Evolutionary conservation across 2,888 invertebrate species (phyloP).

Genomic region (Philonicus albiceps): DNA sequence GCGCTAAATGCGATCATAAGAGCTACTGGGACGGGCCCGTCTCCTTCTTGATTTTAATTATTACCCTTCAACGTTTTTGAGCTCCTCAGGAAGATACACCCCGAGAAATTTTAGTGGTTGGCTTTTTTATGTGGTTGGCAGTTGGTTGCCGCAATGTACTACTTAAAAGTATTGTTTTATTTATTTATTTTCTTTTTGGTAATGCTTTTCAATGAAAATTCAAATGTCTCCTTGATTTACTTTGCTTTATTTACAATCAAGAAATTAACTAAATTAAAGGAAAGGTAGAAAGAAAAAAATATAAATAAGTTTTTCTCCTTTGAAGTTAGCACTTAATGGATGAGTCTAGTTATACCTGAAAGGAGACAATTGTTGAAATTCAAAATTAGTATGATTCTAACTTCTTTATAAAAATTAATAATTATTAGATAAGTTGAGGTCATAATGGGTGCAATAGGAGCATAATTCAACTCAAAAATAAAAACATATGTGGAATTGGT

Average conservation of each 20-base stretch:
- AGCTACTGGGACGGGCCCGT: slow-evolving; percentile 52
- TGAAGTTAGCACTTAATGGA: neutral
- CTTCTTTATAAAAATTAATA: neutral
- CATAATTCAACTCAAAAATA: too few species aligned
- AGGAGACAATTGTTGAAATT: neutral
- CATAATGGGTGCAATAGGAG: too few species aligned
- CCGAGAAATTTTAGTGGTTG: neutral
- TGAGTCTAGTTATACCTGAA: neutral
- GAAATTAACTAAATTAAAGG: neutral
- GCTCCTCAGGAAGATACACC: neutral
- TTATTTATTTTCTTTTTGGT: neutral
- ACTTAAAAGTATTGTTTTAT: neutral
- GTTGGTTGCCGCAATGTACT: neutral
- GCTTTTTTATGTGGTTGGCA: slow-evolving; percentile 23
- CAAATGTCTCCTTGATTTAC: neutral
- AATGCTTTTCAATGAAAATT: neutral
- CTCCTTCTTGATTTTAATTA: slow-evolving; percentile 39
- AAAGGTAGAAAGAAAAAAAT: neutral
- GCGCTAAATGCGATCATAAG: neutral
- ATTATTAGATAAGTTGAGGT: too few species aligned
- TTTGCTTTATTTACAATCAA: neutral
- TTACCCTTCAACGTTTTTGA: neutral
- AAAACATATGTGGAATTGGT: too few species aligned
- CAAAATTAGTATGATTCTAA: neutral
- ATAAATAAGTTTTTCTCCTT: neutral